Base-by-base conservation (phyloP, 2,888 invertebrate species). In the Chrysodeixis includens region DNA sequence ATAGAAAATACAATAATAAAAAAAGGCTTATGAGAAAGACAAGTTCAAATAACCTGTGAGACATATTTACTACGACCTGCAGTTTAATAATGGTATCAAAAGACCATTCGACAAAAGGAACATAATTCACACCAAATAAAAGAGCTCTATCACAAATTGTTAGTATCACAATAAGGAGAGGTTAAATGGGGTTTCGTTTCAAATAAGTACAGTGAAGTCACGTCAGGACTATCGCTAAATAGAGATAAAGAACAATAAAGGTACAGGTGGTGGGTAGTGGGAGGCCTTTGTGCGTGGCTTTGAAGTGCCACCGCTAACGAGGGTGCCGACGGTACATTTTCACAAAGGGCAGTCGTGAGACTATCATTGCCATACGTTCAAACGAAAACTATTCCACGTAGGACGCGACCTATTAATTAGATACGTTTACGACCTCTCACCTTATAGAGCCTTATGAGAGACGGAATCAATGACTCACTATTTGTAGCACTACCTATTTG, bases 291-390 rank as follows among this genome's bases (percentile, higher is more conserved):
- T 83, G 73, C 79, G 79, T 76, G 72, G 76, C 86, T 89, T 88
- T 88, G 86, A 87, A 88, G 86, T 84, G 82, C 76, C 76, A 77
- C 76, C 78, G 76, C 83, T 90, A 90, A 90, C 88, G 86, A 88
- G 88, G 81, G 83, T 81, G 69, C 74, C 58, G 67, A 76, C 70
- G 75, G 71, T 76, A 86, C 60, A 44, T 60, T 60, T 53, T 35
- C 52, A 60, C 86, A 89, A 88, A 88, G 86, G 83, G 74, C 77
- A 71, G 78, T 79, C 75, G 76, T 76, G 79, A 81, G 82, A 78
- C 81, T 79, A 83, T 82, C 71, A 82, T 81, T 78, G 78, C 76
- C 78, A 81, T 83, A 84, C 78, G 74, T 78, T 81, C 76, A 78
- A 83, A 83, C 74, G 78, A 82, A 77, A 79, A 79, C 82, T 82